A percentile compares a stretch with the other conserved stretches of the same genome.
phyloP scores from a whole-genome alignment of 2,113 vertebrate species.

The Poicephalus gulielmi region DNA sequence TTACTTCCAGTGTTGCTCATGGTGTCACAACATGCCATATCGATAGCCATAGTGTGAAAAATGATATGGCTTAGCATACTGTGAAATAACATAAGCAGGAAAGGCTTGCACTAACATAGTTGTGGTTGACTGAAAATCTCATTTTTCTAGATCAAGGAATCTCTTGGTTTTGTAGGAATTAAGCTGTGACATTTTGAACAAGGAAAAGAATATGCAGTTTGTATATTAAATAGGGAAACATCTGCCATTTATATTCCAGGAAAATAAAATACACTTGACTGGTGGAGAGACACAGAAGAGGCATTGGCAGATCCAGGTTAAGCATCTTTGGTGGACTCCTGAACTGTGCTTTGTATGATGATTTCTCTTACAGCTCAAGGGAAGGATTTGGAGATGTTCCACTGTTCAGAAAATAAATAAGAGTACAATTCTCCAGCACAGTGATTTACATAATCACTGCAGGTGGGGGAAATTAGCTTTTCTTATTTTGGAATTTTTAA shows the following conservation, averaged over 20 bases:
- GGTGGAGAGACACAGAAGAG: neutral
- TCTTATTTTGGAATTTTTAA: neutral
- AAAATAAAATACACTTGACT: neutral
- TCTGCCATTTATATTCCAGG: fast-evolving
- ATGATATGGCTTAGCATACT: no score
- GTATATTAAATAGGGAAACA: neutral
- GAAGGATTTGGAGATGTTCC: neutral
- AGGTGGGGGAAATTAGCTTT: neutral
- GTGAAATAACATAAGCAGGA: neutral
- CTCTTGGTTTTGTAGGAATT: neutral
- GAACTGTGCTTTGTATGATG: fast-evolving
- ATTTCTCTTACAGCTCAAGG: neutral
- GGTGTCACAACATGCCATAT: fast-evolving
- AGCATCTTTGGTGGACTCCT: neutral
- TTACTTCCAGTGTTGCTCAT: neutral
- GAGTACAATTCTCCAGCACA: neutral
- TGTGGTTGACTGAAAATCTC: neutral
- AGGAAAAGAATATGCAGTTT: neutral
- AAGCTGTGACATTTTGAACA: neutral
- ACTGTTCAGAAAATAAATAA: neutral
- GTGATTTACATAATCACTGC: neutral
- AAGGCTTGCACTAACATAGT: neutral
- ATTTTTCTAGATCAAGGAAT: neutral
- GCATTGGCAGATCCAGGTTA: neutral
- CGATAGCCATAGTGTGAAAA: neutral